Percentiles rank a stretch among this genome's conserved stretches.
These are phyloP conservation scores for Enteromius fasciolatus DNA, from an alignment of 2,797 vertebrate genomes.

Conservation along the genomic window DNA sequence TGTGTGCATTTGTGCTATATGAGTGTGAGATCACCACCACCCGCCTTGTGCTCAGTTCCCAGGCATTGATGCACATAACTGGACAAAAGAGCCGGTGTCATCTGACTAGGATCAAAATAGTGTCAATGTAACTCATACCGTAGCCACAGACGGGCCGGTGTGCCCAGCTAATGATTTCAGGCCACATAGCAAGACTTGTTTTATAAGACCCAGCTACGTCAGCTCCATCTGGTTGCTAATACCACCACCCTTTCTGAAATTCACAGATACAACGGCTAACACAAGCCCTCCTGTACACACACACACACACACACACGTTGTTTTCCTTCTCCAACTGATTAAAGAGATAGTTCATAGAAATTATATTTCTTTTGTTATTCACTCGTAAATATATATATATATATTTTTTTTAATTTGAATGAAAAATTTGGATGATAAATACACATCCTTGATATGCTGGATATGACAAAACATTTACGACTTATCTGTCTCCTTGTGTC, in stretches of 20 bases:
- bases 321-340: slow-evolving; percentile 55
- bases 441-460: slow-evolving; percentile 33
- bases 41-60: slow-evolving; percentile 72
- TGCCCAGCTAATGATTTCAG: slow-evolving; percentile 81
- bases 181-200: slow-evolving; percentile 70
- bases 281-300: slow-evolving; percentile 64
- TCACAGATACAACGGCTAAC: slow-evolving; percentile 70
- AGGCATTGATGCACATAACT: slow-evolving; percentile 80
- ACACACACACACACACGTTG: slow-evolving; percentile 72
- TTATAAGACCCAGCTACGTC: slow-evolving; percentile 35
- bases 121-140: slow-evolving; percentile 79
- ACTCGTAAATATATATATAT: not conserved
- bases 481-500: slow-evolving; percentile 51
- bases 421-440: slow-evolving; percentile 53
- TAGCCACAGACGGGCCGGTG: slow-evolving; percentile 70
- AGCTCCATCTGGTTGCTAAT: slow-evolving; percentile 65
- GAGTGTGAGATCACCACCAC: slow-evolving; percentile 52
- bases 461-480: not conserved
- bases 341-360: not conserved
- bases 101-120: slow-evolving; percentile 85
- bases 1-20: slow-evolving; percentile 23
- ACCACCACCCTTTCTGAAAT: slow-evolving; percentile 65
- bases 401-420: not conserved
- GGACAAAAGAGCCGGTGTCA: slow-evolving; percentile 83
- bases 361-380: not conserved